Evolutionary conservation across 2,797 vertebrate species (phyloP), one percentile per base, ranked within the genome.

Genomic region (Eulemur coronatus): DNA sequence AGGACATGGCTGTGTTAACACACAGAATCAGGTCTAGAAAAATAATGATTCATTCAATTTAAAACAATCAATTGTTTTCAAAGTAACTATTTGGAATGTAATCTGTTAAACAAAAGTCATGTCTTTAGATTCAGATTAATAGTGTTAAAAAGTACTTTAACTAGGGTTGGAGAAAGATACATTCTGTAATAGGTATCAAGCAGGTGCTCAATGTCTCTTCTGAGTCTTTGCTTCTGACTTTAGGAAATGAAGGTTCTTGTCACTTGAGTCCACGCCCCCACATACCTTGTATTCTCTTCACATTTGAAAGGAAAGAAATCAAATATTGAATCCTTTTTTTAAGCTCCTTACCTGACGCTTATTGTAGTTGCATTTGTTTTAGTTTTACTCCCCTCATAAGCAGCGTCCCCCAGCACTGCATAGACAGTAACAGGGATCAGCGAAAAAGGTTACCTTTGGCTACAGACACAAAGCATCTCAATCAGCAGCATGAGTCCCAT

Each of bases 271-370:
- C 73, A 30, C 38, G 46, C 17, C 65, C n/a, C 38, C 33, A 43
- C 24, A 73, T 50, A 84, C 9, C 52, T 81, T 94, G 65, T 92
- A 65, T 94, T 92, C 63, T 70, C 69, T 97, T 90, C 65, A 89
- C 28, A 69, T 84, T 38, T 48, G n/a, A 81, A 90, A 79, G 50
- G 33, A 78, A 67, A 67, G 59, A 92, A 61, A 85, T 78, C 38
- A 94, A 84, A 76, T 10, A 63, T 28, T 41, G 26, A 67, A 41
- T 81, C 3, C 14, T 18, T n/a, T 88, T 57, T 43, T 8, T 52
- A 20, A 78, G 48, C 57, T 90, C 24, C 89, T 92, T 78, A 24
- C 35, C 67, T 76, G 59, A 72, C 24, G 55, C 3, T 82, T 91
- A 30, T 69, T 91, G 76, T 92, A 50, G 30, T 84, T 93, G 72